Percentiles rank a stretch among this genome's conserved stretches.
These are phyloP conservation scores for Oreocharis arfaki DNA, from an alignment of 2,113 vertebrate genomes.

Conservation along the genomic window DNA sequence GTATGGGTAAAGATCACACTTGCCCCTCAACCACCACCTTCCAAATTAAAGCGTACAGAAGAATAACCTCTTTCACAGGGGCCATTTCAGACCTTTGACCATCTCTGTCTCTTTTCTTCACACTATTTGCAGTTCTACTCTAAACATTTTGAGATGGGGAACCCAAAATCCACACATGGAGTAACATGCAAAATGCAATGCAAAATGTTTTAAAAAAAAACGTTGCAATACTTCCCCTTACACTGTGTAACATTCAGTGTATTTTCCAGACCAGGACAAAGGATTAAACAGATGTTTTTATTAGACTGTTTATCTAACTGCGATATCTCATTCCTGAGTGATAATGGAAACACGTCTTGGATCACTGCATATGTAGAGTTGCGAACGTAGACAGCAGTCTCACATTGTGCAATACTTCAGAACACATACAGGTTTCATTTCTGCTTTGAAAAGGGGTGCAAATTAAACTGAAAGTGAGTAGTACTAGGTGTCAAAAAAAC, in stretches of 20 bases:
- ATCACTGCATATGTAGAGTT: neutral
- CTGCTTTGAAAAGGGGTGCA: constrained; percentile 1
- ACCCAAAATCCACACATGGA: neutral
- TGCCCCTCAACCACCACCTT: neutral
- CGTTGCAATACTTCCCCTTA: neutral
- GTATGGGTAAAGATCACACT: neutral
- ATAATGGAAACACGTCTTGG: neutral
- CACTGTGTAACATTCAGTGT: neutral
- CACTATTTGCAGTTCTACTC: neutral
- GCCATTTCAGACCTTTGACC: neutral
- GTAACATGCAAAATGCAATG: rapidly evolving
- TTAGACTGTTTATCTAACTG: neutral
- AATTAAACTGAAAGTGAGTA: constrained; percentile 19
- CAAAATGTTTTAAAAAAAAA: no score
- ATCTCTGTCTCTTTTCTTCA: neutral
- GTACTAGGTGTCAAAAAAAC: neutral
- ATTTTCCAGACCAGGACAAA: neutral
- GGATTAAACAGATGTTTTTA: neutral
- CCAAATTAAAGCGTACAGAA: neutral
- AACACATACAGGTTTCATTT: neutral
- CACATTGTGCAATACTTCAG: neutral
- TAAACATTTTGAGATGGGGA: neutral
- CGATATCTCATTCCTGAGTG: neutral
- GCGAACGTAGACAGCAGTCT: neutral
- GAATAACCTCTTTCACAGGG: neutral